Evolutionary conservation across 2,113 vertebrate genomes (phyloP), one percentile per base, ranked within the genome.

Genomic region (Caracal caracal): DNA sequence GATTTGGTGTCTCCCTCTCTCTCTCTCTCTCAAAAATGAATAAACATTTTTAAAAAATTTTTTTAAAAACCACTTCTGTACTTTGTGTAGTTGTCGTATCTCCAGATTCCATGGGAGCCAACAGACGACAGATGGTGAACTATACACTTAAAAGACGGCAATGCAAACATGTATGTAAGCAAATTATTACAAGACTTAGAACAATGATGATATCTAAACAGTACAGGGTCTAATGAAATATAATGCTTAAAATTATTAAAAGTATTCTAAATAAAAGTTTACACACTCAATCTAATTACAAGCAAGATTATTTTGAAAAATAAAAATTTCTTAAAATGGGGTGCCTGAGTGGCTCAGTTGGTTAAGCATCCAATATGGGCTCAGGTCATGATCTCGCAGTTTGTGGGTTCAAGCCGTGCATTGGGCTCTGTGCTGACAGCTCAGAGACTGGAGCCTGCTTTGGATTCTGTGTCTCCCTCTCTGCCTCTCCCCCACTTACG

Each of bases 241-340:
- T 8, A 47, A 75, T 47, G 56, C n/a, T 80, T 85, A 80, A 33
- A 89, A 90, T 76, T 47, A 76, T 35, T 93, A 71, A 43, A 94
- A 84, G 33, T 71, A 51, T 40, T 75, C 70, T 75, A 71, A 90
- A 80, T 43, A 89, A 95, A 93, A 82, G 20, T 37, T 82, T 61
- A 73, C 2, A 73, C 83, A 80, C 47, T 53, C 51, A 94, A 88
- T 28, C 65, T 76, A 95, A 56, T 35, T 59, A 0, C 1, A 70
- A 24, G 26, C 13, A 93, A 66, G 9, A 71, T 66, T 59, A 81
- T 81, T 81, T 49, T 94, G 73, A 92, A 89, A 97, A 93, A 40
- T 40, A 15, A 75, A 73, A 91, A 49, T 73, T 63, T 40, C 85
- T 91, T 78, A 78, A 71, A 68, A 61, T 43, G 35, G 20, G 56